Conservation (phyloP, 2,113 vertebrate species). For the Bufo gargarizans region DNA sequence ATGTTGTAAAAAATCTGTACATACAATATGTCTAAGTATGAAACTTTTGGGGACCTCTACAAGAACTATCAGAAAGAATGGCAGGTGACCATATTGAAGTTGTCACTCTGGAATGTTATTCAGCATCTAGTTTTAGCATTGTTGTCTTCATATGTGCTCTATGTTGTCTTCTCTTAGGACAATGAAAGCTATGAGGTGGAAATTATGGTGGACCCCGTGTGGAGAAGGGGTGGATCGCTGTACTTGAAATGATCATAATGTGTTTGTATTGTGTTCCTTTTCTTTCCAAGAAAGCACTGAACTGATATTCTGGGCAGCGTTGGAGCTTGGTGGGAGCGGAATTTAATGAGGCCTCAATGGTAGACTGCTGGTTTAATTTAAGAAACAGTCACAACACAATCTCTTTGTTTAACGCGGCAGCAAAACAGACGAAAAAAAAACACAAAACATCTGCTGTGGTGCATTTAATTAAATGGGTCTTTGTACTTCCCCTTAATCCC, state of each 20-base stretch:
- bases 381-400: constrained; percentile 49
- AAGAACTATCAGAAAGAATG: neutral
- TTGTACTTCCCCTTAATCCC: constrained; percentile 46
- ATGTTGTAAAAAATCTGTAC: too few relatives aligned
- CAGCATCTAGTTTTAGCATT: neutral
- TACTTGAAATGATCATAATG: constrained; percentile 21
- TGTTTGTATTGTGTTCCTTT: neutral
- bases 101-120: neutral
- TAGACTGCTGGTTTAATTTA: constrained; percentile 55
- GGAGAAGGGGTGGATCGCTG: neutral
- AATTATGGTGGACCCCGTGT: constrained; percentile 9
- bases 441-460: constrained; percentile 53
- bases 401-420: constrained; percentile 47
- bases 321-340: constrained; percentile 24
- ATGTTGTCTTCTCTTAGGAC: neutral
- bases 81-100: neutral
- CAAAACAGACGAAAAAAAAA: constrained; percentile 28
- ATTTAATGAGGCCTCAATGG: constrained; percentile 36
- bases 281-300: constrained; percentile 8
- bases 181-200: neutral
- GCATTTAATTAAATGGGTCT: constrained; percentile 50
- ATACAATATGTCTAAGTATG: neutral
- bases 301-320: constrained; percentile 12
- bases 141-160: neutral
- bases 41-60: neutral